Percentiles rank a stretch among this genome's conserved stretches.
Evolutionary conservation across 92 coral and sea anemone genomes (phyloP).

Genomic region (Palythoa grandis): DNA sequence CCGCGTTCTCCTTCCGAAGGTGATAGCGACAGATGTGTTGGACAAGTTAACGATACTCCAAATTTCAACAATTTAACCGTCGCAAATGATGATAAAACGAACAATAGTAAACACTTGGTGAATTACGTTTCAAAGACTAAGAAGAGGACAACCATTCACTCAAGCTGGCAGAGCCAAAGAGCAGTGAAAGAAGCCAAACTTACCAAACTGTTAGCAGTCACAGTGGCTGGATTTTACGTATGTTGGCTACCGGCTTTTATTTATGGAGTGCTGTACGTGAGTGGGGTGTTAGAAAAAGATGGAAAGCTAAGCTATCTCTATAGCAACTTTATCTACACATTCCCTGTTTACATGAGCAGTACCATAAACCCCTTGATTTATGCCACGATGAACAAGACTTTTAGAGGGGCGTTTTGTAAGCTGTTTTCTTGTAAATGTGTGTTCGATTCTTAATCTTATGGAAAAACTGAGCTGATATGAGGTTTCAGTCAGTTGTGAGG

Average conservation of each 20-base stretch:
- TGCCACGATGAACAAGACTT: constrained; percentile 35
- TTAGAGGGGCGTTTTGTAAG: constrained; percentile 5
- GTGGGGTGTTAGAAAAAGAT: constrained; percentile 1
- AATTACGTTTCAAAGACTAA: neutral
- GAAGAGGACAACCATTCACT: neutral
- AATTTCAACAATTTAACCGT: neutral
- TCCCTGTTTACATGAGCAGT: constrained; percentile 23
- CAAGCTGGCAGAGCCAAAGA: neutral
- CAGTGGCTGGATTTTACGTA: constrained; percentile 21
- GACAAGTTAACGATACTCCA: neutral
- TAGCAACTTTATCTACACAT: constrained; percentile 15
- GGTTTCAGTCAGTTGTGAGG: too few species aligned
- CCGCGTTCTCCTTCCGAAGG: neutral
- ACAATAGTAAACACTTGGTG: neutral
- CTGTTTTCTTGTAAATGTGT: neutral
- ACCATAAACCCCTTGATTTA: constrained; percentile 24
- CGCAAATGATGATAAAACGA: neutral
- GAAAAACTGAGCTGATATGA: too few species aligned
- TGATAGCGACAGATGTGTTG: neutral
- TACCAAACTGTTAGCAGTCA: constrained; percentile 23
- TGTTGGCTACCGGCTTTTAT: constrained; percentile 19
- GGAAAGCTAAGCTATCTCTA: neutral
- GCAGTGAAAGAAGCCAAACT: constrained; percentile 4
- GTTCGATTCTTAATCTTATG: neutral
- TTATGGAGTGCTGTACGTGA: constrained; percentile 2